phyloP scores from a whole-genome alignment of 2,888 invertebrate species.

The Cordilura impudica region DNA sequence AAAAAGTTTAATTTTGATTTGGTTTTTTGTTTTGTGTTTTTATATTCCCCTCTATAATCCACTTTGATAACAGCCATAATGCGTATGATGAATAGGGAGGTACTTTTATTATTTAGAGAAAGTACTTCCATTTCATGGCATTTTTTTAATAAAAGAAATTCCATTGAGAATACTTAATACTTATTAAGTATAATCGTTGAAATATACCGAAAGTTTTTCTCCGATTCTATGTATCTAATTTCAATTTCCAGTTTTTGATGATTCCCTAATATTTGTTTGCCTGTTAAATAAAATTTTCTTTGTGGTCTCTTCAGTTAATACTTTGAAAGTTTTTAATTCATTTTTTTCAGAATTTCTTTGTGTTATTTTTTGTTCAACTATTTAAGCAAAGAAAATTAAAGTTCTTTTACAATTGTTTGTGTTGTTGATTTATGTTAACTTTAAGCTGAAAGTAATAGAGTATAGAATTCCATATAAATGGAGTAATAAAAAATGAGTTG shows the following conservation, averaged over 20 bases:
- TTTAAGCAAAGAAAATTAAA: background rate
- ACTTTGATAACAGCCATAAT: background rate
- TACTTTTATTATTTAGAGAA: too few relatives aligned
- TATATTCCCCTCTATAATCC: constrained; percentile 28
- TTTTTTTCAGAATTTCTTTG: constrained; percentile 40
- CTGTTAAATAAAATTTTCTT: constrained; percentile 15
- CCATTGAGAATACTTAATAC: too few relatives aligned
- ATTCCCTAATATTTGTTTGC: background rate
- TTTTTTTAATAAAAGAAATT: too few relatives aligned
- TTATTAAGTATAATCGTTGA: too few relatives aligned
- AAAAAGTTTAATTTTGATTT: constrained; percentile 41
- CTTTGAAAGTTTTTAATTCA: constrained; percentile 40
- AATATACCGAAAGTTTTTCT: too few relatives aligned
- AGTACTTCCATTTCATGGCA: too few relatives aligned
- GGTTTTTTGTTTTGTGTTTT: constrained; percentile 20
- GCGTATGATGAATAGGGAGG: too few relatives aligned
- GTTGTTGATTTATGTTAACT: constrained; percentile 48
- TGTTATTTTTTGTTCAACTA: constrained; percentile 17
- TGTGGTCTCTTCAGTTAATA: constrained; percentile 38
- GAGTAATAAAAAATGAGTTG: constrained; percentile 42
- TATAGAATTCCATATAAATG: constrained; percentile 49
- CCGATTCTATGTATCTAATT: too few relatives aligned
- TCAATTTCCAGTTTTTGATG: too few relatives aligned
- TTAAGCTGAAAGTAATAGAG: constrained; percentile 30
- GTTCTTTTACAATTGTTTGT: constrained; percentile 14